phyloP scores from a whole-genome alignment of 2,797 vertebrate genomes.

The Crocodylus rhombifer region DNA sequence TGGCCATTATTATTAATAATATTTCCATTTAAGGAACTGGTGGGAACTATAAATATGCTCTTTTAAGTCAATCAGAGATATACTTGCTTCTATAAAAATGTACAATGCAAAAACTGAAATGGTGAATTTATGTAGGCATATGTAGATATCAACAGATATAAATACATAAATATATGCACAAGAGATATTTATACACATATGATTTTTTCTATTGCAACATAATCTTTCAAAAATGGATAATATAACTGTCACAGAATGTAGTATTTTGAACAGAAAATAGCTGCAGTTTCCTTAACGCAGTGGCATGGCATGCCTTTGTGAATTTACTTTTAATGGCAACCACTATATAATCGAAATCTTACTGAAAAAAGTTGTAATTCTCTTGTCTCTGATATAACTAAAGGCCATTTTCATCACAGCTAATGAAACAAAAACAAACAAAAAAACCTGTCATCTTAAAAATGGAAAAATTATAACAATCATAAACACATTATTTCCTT shows the following conservation, averaged over 20 bases:
- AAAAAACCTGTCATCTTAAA: background rate
- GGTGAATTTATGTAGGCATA: background rate
- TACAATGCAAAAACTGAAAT: background rate
- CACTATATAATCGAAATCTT: background rate
- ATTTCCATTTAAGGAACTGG: background rate
- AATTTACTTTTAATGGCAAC: background rate
- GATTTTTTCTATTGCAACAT: background rate
- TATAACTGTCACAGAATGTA: background rate
- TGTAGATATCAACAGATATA: background rate
- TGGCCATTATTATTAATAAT: background rate
- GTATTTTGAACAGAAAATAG: background rate
- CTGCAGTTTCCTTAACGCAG: background rate
- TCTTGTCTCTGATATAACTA: background rate
- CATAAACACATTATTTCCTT: background rate
- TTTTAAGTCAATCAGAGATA: background rate
- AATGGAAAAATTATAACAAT: background rate
- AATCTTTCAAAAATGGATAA: background rate
- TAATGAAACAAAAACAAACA: background rate
- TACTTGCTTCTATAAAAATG: background rate
- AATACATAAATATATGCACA: background rate
- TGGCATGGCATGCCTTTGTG: background rate
- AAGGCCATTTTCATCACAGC: background rate
- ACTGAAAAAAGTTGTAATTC: background rate
- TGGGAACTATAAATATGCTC: background rate
- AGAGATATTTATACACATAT: background rate